phyloP scores from a whole-genome alignment of 2,888 invertebrate genomes.

The Agrochola lychnidis region DNA sequence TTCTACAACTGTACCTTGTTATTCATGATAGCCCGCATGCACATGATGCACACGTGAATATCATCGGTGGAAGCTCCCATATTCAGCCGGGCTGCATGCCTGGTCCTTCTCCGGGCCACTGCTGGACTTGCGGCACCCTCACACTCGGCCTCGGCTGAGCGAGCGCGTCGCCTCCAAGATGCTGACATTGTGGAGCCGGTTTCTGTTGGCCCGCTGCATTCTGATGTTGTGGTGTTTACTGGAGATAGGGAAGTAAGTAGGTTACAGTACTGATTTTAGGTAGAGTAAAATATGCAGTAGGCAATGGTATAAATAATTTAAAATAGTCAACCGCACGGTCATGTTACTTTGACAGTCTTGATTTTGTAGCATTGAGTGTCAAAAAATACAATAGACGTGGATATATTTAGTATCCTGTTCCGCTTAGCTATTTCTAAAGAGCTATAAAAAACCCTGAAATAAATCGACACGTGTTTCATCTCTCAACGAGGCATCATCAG shows the following conservation, averaged over 20 bases:
- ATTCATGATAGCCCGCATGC: constrained; percentile 99
- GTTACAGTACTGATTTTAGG: not conserved
- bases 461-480: too few species aligned
- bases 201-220: constrained; percentile 84
- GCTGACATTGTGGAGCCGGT: constrained; percentile 80
- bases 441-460: too few species aligned
- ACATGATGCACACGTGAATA: constrained; percentile 99
- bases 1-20: constrained; percentile 93
- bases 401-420: too few species aligned
- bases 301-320: too few species aligned
- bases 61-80: constrained; percentile 99
- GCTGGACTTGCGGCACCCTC: constrained; percentile 82
- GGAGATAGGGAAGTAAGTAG: constrained; percentile 1
- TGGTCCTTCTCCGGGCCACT: constrained; percentile 92
- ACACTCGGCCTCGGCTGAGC: constrained; percentile 79
- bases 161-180: constrained; percentile 82
- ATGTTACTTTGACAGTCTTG: not conserved
- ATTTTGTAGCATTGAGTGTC: too few species aligned
- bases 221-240: constrained; percentile 86
- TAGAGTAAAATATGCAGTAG: not conserved
- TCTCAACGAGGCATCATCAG: too few species aligned
- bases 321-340: not conserved
- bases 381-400: too few species aligned
- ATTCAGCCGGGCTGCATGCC: constrained; percentile 96
- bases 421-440: too few species aligned